These are phyloP conservation scores for Oxyura jamaicensis DNA, from an alignment of 2,113 vertebrate species.

Conservation along the genomic window DNA sequence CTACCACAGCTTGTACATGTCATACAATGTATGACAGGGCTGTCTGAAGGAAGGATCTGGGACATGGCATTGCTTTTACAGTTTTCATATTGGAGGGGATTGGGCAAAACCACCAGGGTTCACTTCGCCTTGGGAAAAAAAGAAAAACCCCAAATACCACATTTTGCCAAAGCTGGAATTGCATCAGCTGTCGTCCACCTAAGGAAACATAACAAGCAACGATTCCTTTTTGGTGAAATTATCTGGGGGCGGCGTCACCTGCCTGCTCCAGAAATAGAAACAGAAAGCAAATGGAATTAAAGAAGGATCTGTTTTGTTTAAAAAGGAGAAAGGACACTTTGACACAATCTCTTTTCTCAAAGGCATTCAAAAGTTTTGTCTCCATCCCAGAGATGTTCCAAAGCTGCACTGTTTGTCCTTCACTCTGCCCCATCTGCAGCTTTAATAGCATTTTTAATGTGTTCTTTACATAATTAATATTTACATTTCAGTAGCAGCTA, in stretches of 20 bases:
- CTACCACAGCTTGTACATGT: background rate
- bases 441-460: background rate
- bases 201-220: background rate
- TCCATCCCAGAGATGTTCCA: background rate
- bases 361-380: background rate
- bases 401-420: conserved; percentile 22
- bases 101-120: background rate
- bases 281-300: background rate
- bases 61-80: background rate
- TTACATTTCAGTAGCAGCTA: conserved; percentile 34
- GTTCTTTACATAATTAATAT: conserved; percentile 52
- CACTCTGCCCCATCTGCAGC: background rate
- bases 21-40: background rate
- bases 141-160: background rate
- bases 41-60: background rate
- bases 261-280: background rate
- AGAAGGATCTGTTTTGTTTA: background rate
- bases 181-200: background rate
- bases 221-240: background rate
- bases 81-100: background rate
- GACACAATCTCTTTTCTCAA: background rate
- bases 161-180: background rate
- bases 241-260: background rate
- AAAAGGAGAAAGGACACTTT: background rate
- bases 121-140: background rate